Percentiles rank a stretch among this genome's conserved stretches.
Conservation (phyloP, 2,113 vertebrate genomes). For the Chascanopsetta lugubris region DNA sequence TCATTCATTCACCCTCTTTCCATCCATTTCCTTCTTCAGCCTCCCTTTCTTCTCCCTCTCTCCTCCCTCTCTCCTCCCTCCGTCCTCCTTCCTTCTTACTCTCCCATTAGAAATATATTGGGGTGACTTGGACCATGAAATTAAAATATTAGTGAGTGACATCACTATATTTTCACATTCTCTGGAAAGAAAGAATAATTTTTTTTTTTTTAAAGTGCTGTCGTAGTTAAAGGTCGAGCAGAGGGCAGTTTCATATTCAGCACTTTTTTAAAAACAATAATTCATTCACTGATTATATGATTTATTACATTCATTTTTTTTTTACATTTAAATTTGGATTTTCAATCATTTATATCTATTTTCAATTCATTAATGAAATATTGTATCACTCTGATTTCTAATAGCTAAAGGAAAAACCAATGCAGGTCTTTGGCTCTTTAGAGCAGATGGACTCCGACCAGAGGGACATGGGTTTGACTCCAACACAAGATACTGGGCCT, state of each 20-base stretch:
- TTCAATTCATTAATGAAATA: no score
- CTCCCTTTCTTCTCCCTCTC: background rate
- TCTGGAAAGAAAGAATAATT: conserved; percentile 48
- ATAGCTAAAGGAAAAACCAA: no score
- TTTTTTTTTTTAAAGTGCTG: conserved; percentile 13
- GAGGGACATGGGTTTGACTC: no score
- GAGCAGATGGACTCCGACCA: no score
- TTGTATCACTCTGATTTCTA: no score
- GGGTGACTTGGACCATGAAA: conserved; percentile 81
- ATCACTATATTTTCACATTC: conserved; percentile 78
- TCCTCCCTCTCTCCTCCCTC: background rate
- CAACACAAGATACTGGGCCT: no score
- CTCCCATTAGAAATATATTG: conserved; percentile 75
- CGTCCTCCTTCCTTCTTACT: conserved; percentile 30
- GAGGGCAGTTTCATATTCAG: conserved; percentile 54
- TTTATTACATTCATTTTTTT: background rate
- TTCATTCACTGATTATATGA: no score
- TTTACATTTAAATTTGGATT: background rate
- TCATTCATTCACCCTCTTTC: conserved; percentile 9
- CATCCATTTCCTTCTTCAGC: conserved; percentile 8
- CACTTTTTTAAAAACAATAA: conserved; percentile 14
- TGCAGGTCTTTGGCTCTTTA: no score
- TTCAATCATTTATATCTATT: no score
- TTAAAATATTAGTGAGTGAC: conserved; percentile 82
- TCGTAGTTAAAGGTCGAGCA: conserved; percentile 44